Conservation (phyloP, 1,140 invertebrate genomes). For the Drosophila ogumai region DNA sequence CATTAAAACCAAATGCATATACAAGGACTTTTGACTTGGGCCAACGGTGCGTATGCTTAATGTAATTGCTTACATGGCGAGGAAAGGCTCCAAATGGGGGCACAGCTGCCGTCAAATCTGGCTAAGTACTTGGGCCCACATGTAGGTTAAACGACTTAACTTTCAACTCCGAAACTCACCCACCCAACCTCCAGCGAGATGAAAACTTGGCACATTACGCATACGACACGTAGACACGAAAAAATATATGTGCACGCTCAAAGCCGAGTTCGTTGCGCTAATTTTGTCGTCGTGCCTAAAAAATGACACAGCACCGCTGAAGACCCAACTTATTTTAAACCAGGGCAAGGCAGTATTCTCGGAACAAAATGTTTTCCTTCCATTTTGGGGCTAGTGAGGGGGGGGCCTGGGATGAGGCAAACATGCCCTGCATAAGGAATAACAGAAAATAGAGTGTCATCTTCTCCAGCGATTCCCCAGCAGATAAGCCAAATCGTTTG, state of each 20-base stretch:
- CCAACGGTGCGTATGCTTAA: conserved; percentile 62
- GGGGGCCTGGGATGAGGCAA: conserved; percentile 10
- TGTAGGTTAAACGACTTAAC: conserved; percentile 71
- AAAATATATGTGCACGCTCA: conserved; percentile 21
- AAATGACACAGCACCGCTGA: conserved; percentile 31
- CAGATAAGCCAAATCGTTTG: conserved; percentile 39
- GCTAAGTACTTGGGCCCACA: conserved; percentile 47
- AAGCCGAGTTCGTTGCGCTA: conserved; percentile 62
- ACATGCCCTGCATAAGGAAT: conserved; percentile 50
- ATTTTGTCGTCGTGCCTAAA: conserved; percentile 62
- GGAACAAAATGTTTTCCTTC: conserved; percentile 5
- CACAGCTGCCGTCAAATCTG: conserved; percentile 58
- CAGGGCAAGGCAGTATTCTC: conserved; percentile 29
- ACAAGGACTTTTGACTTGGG: conserved; percentile 1
- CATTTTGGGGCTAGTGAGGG: not conserved
- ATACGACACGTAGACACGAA: conserved; percentile 63
- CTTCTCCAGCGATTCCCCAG: conserved; percentile 19
- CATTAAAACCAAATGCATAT: conserved; percentile 1
- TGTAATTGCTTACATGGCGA: conserved; percentile 47
- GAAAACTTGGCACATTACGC: conserved; percentile 55
- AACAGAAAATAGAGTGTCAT: conserved; percentile 53
- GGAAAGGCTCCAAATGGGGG: conserved; percentile 3
- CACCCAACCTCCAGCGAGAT: not conserved
- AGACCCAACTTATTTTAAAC: conserved; percentile 48
- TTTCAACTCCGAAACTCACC: conserved; percentile 41